These are phyloP conservation scores for Chrysoperla carnea DNA, from an alignment of 1,140 invertebrate species.

Conservation along the genomic window DNA sequence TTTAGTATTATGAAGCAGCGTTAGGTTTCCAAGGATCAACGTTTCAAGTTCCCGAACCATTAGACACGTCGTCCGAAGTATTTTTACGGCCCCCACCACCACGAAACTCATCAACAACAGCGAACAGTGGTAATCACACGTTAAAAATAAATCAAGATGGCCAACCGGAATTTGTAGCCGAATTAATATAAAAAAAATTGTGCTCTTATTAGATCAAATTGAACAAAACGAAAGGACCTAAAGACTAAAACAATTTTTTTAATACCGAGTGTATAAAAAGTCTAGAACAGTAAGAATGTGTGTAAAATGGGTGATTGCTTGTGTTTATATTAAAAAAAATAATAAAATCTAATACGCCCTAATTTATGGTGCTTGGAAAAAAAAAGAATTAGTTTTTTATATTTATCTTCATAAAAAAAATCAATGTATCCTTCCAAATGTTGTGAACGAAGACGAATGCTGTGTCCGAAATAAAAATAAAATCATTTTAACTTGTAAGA, in stretches of 20 bases:
- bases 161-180: constrained; percentile 48
- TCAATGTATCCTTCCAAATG: no score
- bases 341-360: background rate
- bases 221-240: background rate
- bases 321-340: background rate
- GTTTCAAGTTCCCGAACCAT: constrained; percentile 39
- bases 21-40: constrained; percentile 52
- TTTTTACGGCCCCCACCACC: constrained; percentile 9
- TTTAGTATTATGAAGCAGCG: constrained; percentile 42
- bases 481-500: no score
- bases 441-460: no score
- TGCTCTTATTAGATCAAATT: background rate
- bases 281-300: constrained; percentile 5
- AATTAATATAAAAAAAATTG: constrained; percentile 35
- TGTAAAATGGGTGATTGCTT: background rate
- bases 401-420: no score
- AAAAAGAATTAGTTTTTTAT: no score
- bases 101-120: constrained; percentile 12
- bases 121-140: constrained; percentile 22
- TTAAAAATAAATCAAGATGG: constrained; percentile 39
- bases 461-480: no score
- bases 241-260: constrained; percentile 1
- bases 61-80: constrained; percentile 14
- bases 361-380: no score
- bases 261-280: constrained; percentile 1